Base-by-base conservation (phyloP, 2,113 vertebrate genomes). In the Tichodroma muraria region DNA sequence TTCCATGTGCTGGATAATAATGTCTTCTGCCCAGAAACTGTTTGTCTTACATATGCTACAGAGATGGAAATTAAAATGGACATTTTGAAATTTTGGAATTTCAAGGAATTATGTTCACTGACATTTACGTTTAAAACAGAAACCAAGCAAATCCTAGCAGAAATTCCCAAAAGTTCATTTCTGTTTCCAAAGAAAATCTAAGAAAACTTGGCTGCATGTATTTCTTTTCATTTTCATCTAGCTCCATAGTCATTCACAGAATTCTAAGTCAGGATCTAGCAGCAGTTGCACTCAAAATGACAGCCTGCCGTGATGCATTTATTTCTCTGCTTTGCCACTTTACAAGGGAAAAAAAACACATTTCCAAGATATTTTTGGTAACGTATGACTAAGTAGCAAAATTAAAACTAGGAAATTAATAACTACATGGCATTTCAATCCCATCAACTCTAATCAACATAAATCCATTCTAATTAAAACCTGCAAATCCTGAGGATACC, bases 391-490 rank as follows among this genome's bases (percentile, higher is more conserved):
- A 96, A 96, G 85, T 96, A 94, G 93, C 93, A 95, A 96, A 96
- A 96, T 96, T 93, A 95, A 96, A 96, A 94, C 66, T 94, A 90
- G 94, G 92, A 96, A 97, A 97, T 95, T 88, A 65, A 68, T 93
- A 96, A 93, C 85, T 88, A 76, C 75, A 69, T 93, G 88, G 72
- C 85, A 94, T 80, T 95, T 97, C 87, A 96, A 93, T 94, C 80
- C 77, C 87, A 96, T 92, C 89, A 95, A 60, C 93, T 97, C 90
- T 97, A 96, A 97, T 92, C 91, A 96, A 88, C 94, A 97, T 94
- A 94, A 96, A 96, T 96, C 91, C 94, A 92, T 92, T 95, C 66
- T 97, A 96, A 97, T 97, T 97, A 97, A 96, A 97, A 97, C 92
- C 69, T 95, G 91, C 88, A 96, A 91, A 82, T 96, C 80, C 89